A percentile compares a stretch with the other conserved stretches of the same genome.
Conservation (phyloP, 2,113 vertebrate genomes). For the Amphiprion ocellaris region DNA sequence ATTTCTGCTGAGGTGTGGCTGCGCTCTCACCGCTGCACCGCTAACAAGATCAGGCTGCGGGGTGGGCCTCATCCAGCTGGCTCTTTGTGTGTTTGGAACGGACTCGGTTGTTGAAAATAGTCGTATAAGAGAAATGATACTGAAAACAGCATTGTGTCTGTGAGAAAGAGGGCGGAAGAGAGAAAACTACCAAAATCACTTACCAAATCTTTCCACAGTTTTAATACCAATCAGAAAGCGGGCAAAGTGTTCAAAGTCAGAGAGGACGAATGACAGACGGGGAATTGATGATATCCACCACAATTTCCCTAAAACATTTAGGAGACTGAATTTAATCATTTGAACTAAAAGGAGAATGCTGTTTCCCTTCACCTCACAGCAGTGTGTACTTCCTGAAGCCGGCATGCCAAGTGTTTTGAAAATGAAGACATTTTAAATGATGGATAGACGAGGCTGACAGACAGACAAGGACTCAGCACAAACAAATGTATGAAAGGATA, state of each 20-base stretch:
- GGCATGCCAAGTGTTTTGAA: conserved; percentile 43
- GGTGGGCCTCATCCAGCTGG: conserved; percentile 76
- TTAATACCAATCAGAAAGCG: conserved; percentile 55
- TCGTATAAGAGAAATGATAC: conserved; percentile 54
- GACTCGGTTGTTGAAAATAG: conserved; percentile 60
- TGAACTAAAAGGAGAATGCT: conserved; percentile 43
- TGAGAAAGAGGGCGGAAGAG: not conserved
- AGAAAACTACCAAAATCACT: conserved; percentile 55
- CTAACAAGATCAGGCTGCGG: conserved; percentile 84
- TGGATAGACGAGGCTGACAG: conserved; percentile 49
- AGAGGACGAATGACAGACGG: conserved; percentile 36
- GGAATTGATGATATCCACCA: conserved; percentile 55
- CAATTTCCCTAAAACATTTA: conserved; percentile 53
- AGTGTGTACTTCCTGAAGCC: conserved; percentile 46
- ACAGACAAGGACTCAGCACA: conserved; percentile 62
- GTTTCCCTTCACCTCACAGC: conserved; percentile 20
- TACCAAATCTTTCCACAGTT: conserved; percentile 62
- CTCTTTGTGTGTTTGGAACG: conserved; percentile 65
- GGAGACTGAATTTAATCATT: conserved; percentile 60
- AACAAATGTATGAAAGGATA: conserved; percentile 71
- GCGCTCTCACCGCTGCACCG: conserved; percentile 59
- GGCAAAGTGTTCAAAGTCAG: conserved; percentile 57
- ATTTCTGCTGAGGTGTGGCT: conserved; percentile 79
- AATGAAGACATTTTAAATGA: conserved; percentile 66
- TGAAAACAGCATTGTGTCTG: conserved; percentile 51